These are phyloP conservation scores for Patella ulyssiponensis DNA, from an alignment of 2,888 invertebrate genomes.

Conservation along the genomic window DNA sequence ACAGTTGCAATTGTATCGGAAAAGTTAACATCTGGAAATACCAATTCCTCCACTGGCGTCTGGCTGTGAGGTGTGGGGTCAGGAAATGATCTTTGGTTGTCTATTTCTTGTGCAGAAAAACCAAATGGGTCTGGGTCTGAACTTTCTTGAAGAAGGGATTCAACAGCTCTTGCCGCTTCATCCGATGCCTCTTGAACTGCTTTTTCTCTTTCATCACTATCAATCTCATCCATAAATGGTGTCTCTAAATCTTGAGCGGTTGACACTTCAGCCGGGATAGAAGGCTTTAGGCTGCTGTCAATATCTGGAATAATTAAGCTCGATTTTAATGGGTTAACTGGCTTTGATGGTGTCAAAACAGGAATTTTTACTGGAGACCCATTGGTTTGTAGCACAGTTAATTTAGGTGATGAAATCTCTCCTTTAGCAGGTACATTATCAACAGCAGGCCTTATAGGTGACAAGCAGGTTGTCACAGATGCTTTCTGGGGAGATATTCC, in stretches of 20 bases:
- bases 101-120: constrained; percentile 19
- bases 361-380: not conserved
- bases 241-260: not conserved
- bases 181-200: constrained; percentile 43
- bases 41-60: not conserved
- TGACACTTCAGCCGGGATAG: not conserved
- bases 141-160: constrained; percentile 37
- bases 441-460: not conserved
- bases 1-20: constrained; percentile 8
- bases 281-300: not conserved
- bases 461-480: not conserved
- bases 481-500: not conserved
- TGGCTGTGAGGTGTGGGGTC: not conserved
- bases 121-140: constrained; percentile 20
- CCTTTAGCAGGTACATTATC: not conserved
- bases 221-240: constrained; percentile 9
- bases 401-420: not conserved
- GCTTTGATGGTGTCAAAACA: not conserved
- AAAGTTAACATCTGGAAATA: constrained; percentile 1
- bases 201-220: constrained; percentile 23
- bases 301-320: not conserved
- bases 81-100: constrained; percentile 13
- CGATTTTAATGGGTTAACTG: not conserved
- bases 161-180: constrained; percentile 44
- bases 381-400: not conserved